Conservation (phyloP, 2,113 vertebrate genomes). For the Hippocampus zosterae region DNA sequence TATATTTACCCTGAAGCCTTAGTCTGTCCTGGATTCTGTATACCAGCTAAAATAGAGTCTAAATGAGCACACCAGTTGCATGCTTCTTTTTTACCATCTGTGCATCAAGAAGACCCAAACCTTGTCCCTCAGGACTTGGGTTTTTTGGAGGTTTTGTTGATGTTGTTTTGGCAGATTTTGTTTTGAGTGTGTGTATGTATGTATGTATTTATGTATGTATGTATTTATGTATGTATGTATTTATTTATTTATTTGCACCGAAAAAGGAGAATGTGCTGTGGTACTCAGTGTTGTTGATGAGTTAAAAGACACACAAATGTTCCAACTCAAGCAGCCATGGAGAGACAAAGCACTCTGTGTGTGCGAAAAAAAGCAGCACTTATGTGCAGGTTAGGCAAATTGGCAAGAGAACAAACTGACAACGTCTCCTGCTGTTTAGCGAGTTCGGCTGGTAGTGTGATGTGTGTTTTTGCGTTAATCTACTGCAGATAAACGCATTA, state of each 20-base stretch:
- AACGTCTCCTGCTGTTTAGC: conserved; percentile 15
- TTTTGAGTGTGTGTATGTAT: neutral
- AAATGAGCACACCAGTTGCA: conserved; percentile 12
- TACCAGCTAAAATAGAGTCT: neutral
- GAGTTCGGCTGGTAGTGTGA: conserved; percentile 19
- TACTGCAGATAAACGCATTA: conserved; percentile 25
- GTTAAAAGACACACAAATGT: neutral
- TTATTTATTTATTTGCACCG: neutral
- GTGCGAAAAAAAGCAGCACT: conserved; percentile 1
- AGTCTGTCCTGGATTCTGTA: conserved; percentile 18
- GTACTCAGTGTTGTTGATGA: neutral
- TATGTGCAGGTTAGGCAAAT: conserved; percentile 44
- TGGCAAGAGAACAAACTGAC: conserved; percentile 17
- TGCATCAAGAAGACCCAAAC: conserved; percentile 16
- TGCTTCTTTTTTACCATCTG: conserved; percentile 31
- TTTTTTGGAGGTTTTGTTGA: neutral
- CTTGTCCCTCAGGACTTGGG: neutral
- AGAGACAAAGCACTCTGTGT: neutral
- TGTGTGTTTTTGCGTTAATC: conserved; percentile 12
- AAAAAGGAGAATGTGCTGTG: neutral
- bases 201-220: too few species aligned
- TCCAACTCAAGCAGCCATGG: neutral
- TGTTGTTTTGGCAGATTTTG: neutral
- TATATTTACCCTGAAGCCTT: conserved; percentile 2
- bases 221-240: too few species aligned